phyloP scores from a whole-genome alignment of 2,888 invertebrate genomes.

The Melanchra persicariae region DNA sequence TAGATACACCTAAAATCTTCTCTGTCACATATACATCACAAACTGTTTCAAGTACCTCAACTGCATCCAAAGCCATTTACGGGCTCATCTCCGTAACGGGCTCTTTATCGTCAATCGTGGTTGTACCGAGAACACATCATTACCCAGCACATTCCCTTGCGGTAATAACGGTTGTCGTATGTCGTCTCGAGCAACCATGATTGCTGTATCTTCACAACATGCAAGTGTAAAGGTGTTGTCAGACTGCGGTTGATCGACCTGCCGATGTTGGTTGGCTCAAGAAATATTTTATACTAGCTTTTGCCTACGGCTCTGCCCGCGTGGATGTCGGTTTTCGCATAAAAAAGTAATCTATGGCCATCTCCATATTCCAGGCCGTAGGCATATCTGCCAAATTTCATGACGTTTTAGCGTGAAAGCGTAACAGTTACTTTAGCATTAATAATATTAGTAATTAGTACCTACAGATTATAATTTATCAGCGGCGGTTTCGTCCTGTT shows the following conservation, averaged over 20 bases:
- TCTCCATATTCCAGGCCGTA: too few relatives aligned
- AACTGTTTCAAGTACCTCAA: neutral
- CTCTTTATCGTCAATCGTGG: slow-evolving; percentile 52
- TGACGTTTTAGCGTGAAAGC: too few relatives aligned
- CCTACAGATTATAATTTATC: too few relatives aligned
- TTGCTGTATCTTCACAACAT: slow-evolving; percentile 33
- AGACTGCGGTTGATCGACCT: neutral
- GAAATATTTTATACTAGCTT: neutral
- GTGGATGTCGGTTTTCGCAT: too few relatives aligned
- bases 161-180: slow-evolving; percentile 52
- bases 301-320: too few relatives aligned
- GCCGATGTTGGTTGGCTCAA: neutral
- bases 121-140: slow-evolving; percentile 57
- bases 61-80: slow-evolving; percentile 30
- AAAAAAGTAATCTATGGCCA: too few relatives aligned
- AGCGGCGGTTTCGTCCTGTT: too few relatives aligned
- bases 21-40: neutral
- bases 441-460: too few relatives aligned
- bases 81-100: slow-evolving; percentile 42
- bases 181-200: slow-evolving; percentile 40
- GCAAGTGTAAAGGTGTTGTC: slow-evolving; percentile 23
- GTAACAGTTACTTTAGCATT: too few relatives aligned
- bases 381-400: too few relatives aligned
- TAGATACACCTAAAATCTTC: neutral
- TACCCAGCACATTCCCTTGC: slow-evolving; percentile 51